Evolutionary conservation across 2,113 vertebrate genomes (phyloP).

Genomic region (Burhinus oedicnemus): DNA sequence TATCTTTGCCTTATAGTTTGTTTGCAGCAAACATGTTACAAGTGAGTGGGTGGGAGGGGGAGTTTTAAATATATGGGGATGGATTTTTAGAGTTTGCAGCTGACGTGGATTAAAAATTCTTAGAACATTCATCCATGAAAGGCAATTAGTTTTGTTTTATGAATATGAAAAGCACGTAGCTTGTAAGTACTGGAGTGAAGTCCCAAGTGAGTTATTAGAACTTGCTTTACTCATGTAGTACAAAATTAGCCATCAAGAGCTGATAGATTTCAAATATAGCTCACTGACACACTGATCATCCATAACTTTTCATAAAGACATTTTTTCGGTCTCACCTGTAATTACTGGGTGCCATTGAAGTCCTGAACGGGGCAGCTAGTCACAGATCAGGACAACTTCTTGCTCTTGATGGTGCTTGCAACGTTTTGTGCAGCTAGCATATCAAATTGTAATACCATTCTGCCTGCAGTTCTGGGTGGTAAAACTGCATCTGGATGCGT

Average conservation of each 20-base stretch:
- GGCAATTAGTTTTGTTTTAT: slow-evolving; percentile 77
- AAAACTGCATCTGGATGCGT: neutral
- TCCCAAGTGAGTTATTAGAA: slow-evolving; percentile 75
- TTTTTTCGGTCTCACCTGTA: neutral
- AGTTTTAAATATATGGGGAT: slow-evolving; percentile 9
- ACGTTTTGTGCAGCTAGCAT: neutral
- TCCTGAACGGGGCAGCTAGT: neutral
- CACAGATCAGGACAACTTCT: neutral
- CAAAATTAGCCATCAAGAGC: slow-evolving; percentile 71
- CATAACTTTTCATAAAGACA: slow-evolving; percentile 25
- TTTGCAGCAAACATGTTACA: slow-evolving; percentile 48
- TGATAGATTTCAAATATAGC: slow-evolving; percentile 67
- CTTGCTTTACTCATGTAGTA: slow-evolving; percentile 69
- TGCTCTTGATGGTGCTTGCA: neutral
- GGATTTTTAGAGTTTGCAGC: slow-evolving; percentile 58
- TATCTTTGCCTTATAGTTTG: neutral
- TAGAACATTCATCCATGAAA: slow-evolving; percentile 70
- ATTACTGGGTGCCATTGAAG: neutral
- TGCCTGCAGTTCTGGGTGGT: neutral
- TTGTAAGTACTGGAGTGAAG: slow-evolving; percentile 68
- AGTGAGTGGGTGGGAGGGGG: slow-evolving; percentile 38
- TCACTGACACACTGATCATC: slow-evolving; percentile 58
- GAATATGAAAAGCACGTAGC: slow-evolving; percentile 72
- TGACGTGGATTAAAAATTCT: slow-evolving; percentile 71
- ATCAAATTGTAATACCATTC: neutral